Percentiles rank a stretch among this genome's conserved stretches.
Evolutionary conservation across 2,888 invertebrate genomes (phyloP).

Genomic region (Synergus laeviventris): DNA sequence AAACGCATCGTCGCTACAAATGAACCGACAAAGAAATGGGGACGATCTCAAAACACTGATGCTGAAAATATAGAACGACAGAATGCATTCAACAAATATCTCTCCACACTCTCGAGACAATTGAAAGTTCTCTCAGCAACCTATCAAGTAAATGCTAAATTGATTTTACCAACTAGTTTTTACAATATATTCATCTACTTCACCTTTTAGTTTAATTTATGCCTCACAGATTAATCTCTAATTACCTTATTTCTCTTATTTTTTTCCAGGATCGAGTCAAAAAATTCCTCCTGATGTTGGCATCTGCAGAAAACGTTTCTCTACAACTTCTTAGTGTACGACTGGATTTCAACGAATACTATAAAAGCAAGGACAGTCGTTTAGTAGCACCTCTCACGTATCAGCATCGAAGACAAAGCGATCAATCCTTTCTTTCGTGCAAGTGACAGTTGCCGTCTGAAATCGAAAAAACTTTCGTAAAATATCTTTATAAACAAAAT

Average conservation of each 20-base stretch:
- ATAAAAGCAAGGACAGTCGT: slow-evolving; percentile 88
- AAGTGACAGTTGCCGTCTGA: slow-evolving; percentile 64
- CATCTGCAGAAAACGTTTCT: slow-evolving; percentile 89
- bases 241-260: slow-evolving; percentile 39
- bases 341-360: slow-evolving; percentile 96
- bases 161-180: not conserved
- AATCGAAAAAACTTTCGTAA: not conserved
- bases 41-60: slow-evolving; percentile 61
- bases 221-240: too few species aligned
- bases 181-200: not conserved
- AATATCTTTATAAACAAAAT: slow-evolving; percentile 14
- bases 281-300: slow-evolving; percentile 89
- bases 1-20: slow-evolving; percentile 75
- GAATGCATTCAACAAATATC: slow-evolving; percentile 81
- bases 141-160: slow-evolving; percentile 80
- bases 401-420: slow-evolving; percentile 71
- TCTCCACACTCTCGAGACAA: slow-evolving; percentile 80
- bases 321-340: slow-evolving; percentile 93
- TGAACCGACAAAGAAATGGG: slow-evolving; percentile 61
- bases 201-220: too few species aligned
- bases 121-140: slow-evolving; percentile 84
- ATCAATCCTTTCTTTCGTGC: slow-evolving; percentile 65
- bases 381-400: slow-evolving; percentile 81
- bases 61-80: slow-evolving; percentile 80
- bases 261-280: slow-evolving; percentile 86